Percentiles rank a stretch among this genome's conserved stretches.
Conservation (phyloP, 2,888 invertebrate genomes). For the Cheilosia grossa region DNA sequence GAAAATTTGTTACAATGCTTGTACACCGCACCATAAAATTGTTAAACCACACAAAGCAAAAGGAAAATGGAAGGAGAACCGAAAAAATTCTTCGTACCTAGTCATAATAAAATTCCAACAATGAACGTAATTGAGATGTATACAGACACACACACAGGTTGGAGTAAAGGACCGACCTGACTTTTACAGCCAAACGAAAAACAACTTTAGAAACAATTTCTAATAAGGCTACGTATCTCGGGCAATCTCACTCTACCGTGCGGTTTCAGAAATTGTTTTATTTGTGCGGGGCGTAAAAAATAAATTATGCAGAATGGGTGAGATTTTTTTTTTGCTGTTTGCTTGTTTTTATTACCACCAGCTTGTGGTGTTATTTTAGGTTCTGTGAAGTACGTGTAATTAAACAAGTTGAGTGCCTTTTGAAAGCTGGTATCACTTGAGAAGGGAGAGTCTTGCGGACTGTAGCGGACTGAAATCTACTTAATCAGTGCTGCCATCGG, state of each 20-base stretch:
- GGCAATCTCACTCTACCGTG: neutral
- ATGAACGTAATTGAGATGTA: slow-evolving; percentile 64
- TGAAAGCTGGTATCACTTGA: too few species aligned
- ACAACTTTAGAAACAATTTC: neutral
- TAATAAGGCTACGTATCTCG: slow-evolving; percentile 16
- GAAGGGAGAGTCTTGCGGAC: too few species aligned
- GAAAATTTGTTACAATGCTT: slow-evolving; percentile 51
- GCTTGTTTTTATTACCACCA: slow-evolving; percentile 35
- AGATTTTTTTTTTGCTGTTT: slow-evolving; percentile 31
- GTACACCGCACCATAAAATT: slow-evolving; percentile 31
- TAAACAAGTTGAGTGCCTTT: neutral
- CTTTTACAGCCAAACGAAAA: neutral
- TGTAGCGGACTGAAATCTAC: too few species aligned
- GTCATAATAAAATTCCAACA: slow-evolving; percentile 61
- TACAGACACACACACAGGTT: neutral
- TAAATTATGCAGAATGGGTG: slow-evolving; percentile 37
- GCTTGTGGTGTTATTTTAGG: slow-evolving; percentile 20
- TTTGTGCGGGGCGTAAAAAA: slow-evolving; percentile 24
- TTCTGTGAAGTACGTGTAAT: neutral
- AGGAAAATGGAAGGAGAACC: neutral
- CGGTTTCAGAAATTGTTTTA: neutral
- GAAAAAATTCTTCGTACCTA: slow-evolving; percentile 38
- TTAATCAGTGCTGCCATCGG: too few species aligned
- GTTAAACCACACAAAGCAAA: slow-evolving; percentile 21
- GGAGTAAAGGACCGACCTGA: neutral